These are phyloP conservation scores for Cryptoleucopteryx plumbea DNA, from an alignment of 2,113 vertebrate genomes.

Conservation along the genomic window DNA sequence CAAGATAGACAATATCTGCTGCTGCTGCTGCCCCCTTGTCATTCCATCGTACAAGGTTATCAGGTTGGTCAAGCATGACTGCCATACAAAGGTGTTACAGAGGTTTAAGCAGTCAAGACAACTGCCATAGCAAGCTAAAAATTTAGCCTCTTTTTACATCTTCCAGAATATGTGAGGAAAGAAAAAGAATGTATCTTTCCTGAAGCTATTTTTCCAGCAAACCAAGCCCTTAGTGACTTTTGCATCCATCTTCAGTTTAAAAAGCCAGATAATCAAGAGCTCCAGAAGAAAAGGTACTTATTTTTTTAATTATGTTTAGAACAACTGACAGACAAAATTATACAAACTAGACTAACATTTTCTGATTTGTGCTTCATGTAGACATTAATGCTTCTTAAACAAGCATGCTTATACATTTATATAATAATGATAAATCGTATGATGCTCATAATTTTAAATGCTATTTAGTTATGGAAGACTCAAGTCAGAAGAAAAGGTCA, in stretches of 20 bases:
- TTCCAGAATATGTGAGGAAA: neutral
- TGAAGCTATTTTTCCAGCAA: neutral
- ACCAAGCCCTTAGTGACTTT: neutral
- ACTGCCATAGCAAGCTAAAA: neutral
- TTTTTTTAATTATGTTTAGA: constrained; percentile 41
- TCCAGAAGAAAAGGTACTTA: neutral
- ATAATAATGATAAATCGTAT: constrained; percentile 16
- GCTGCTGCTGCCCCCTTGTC: neutral
- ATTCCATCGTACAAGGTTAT: neutral
- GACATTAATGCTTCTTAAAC: neutral
- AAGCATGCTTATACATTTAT: neutral
- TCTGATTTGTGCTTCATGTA: neutral
- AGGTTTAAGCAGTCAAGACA: neutral
- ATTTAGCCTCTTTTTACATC: neutral
- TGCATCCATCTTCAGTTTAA: neutral
- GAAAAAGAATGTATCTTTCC: neutral
- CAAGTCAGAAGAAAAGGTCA: constrained; percentile 21
- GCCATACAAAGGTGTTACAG: neutral
- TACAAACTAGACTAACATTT: neutral
- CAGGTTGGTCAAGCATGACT: neutral
- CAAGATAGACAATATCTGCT: neutral
- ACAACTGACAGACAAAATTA: constrained; percentile 21
- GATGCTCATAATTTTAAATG: neutral
- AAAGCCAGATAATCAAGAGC: constrained; percentile 2
- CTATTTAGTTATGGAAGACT: neutral